These are phyloP conservation scores for Ceratoteleas bidentatus DNA, from an alignment of 1,140 invertebrate species.

Conservation along the genomic window DNA sequence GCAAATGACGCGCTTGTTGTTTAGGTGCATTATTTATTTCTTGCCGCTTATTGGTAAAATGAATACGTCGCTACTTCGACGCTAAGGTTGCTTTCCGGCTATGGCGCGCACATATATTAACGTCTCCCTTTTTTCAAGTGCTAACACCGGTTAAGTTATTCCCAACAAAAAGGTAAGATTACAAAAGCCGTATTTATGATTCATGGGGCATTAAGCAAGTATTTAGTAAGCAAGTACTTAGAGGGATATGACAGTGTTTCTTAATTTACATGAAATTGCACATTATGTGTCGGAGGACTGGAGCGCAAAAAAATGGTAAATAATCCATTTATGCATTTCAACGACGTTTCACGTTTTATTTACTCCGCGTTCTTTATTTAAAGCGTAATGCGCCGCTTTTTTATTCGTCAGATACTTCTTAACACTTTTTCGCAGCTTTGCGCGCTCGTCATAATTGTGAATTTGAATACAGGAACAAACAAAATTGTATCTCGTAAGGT, in stretches of 20 bases:
- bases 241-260: conserved; percentile 48
- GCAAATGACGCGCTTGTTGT: too few species aligned
- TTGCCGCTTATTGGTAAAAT: too few species aligned
- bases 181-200: conserved; percentile 59
- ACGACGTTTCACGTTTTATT: neutral
- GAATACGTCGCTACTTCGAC: neutral
- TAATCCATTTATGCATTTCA: conserved; percentile 24
- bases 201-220: conserved; percentile 60
- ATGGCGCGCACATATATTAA: too few species aligned
- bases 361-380: neutral
- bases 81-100: too few species aligned
- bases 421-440: neutral
- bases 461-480: neutral
- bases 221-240: conserved; percentile 60
- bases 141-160: conserved; percentile 53
- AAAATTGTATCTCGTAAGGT: too few species aligned
- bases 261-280: conserved; percentile 59
- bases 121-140: conserved; percentile 2
- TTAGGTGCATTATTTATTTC: too few species aligned
- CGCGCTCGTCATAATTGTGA: neutral
- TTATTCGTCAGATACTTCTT: neutral
- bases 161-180: conserved; percentile 60
- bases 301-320: conserved; percentile 20
- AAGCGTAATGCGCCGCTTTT: neutral
- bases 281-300: conserved; percentile 31